Percentiles rank a stretch among this genome's conserved stretches.
Conservation (phyloP, 1,140 invertebrate genomes). For the Lineus longissimus region DNA sequence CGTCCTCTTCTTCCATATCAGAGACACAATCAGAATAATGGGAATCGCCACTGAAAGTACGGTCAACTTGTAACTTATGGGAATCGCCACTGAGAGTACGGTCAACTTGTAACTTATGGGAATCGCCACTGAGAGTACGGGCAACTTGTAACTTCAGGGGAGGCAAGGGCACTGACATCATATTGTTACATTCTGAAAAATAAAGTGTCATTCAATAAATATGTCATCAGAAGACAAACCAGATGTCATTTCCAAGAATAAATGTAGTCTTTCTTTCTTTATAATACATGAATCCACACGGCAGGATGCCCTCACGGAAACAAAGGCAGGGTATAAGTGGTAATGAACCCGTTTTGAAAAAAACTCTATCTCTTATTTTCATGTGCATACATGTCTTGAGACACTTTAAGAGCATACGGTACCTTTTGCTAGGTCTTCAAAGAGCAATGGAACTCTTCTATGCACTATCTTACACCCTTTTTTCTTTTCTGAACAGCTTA, state of each 20-base stretch:
- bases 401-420: background rate
- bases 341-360: background rate
- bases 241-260: background rate
- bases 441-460: background rate
- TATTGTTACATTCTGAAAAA: background rate
- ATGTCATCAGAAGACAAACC: background rate
- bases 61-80: background rate
- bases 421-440: background rate
- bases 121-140: background rate
- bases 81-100: background rate
- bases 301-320: too few species aligned
- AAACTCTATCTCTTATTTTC: background rate
- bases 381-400: background rate
- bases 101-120: background rate
- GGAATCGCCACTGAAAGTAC: background rate
- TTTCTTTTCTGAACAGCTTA: background rate
- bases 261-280: background rate
- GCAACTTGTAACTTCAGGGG: background rate
- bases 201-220: background rate
- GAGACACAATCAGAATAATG: conserved; percentile 6
- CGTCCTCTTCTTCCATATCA: background rate
- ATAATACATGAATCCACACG: background rate
- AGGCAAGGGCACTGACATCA: background rate
- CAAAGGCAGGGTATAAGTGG: too few species aligned
- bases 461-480: background rate